A percentile compares a stretch with the other conserved stretches of the same genome.
Evolutionary conservation across 2,888 invertebrate species (phyloP).

Genomic region (Pediacus dermestoides): DNA sequence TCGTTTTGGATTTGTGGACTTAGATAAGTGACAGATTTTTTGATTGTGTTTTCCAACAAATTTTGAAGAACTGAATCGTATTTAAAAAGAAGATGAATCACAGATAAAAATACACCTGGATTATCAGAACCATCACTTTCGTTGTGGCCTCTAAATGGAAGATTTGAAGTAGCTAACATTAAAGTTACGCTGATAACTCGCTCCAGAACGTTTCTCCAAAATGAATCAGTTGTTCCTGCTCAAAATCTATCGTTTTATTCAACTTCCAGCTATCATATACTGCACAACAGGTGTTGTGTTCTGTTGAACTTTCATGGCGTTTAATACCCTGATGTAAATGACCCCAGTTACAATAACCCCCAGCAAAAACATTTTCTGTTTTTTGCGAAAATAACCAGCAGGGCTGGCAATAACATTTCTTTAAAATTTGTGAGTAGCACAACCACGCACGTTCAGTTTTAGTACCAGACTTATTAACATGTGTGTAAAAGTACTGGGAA

Average conservation of each 20-base stretch:
- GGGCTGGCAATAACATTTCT: conserved; percentile 1
- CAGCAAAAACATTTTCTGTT: conserved; percentile 1
- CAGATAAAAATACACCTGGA: conserved; percentile 11
- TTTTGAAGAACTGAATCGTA: no score
- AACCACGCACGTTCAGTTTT: conserved; percentile 2
- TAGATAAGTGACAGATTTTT: conserved; percentile 10
- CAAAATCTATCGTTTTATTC: conserved; percentile 12
- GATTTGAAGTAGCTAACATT: background rate
- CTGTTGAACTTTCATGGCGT: conserved; percentile 6
- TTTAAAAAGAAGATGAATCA: no score
- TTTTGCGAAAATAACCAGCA: conserved; percentile 11
- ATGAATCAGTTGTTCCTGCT: conserved; percentile 9
- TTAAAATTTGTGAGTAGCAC: background rate
- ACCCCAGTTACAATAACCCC: conserved; percentile 9
- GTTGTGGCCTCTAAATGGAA: conserved; percentile 9
- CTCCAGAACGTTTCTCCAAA: conserved; percentile 8
- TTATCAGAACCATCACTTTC: conserved; percentile 8
- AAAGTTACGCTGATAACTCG: conserved; percentile 5
- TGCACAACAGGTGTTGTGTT: conserved; percentile 6
- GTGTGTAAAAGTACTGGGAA: background rate
- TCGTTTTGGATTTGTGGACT: conserved; percentile 12
- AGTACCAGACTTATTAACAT: background rate
- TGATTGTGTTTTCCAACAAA: no score
- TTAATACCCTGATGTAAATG: conserved; percentile 9
- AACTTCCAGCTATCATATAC: conserved; percentile 9